A percentile compares a stretch with the other conserved stretches of the same genome.
These are phyloP conservation scores for Pangasius djambal DNA, from an alignment of 2,797 vertebrate genomes.

Conservation along the genomic window DNA sequence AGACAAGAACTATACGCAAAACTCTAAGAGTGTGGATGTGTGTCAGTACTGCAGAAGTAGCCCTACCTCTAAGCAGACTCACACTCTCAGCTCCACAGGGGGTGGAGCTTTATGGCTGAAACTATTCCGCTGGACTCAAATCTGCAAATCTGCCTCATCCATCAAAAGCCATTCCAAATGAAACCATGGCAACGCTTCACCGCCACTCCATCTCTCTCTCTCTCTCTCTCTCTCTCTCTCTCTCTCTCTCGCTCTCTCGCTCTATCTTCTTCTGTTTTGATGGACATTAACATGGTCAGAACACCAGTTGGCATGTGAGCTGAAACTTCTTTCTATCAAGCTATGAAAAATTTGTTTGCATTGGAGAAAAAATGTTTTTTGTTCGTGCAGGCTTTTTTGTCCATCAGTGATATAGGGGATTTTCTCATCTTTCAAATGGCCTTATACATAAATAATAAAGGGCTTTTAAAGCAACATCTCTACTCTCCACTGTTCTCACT, in stretches of 20 bases:
- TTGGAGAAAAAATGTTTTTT: neutral
- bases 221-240: neutral
- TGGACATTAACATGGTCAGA: neutral
- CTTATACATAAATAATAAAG: neutral
- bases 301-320: neutral
- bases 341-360: neutral
- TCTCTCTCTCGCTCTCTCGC: neutral
- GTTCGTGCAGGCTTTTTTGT: neutral
- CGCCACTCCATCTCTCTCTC: neutral
- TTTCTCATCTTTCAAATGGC: neutral
- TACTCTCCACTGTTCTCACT: neutral
- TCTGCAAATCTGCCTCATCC: slow-evolving; percentile 26
- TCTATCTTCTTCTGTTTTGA: slow-evolving; percentile 32
- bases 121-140: slow-evolving; percentile 13
- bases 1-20: no score
- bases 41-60: neutral
- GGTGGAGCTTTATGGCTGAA: neutral
- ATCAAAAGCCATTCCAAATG: slow-evolving; percentile 57
- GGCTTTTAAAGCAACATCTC: neutral
- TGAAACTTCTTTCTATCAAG: neutral
- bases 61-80: neutral
- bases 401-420: neutral
- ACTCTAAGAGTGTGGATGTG: neutral
- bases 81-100: slow-evolving; percentile 3
- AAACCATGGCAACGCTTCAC: slow-evolving; percentile 68